Evolutionary conservation across 2,888 invertebrate species (phyloP), one percentile per base, ranked within the genome.

Genomic region (Lithosia quadra): DNA sequence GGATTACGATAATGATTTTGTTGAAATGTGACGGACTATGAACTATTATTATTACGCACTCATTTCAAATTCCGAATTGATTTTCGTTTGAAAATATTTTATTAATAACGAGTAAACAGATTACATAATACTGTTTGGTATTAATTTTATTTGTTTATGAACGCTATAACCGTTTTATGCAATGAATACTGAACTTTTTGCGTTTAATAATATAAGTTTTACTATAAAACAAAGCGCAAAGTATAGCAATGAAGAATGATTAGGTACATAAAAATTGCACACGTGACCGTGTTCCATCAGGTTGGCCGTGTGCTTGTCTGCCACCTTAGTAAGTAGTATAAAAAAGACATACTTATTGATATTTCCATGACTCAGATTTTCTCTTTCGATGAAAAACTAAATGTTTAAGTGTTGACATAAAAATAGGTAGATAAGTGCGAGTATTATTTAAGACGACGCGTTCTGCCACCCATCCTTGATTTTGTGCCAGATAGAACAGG

Each of bases 401-500:
- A n/a, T n/a, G n/a, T 39, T 15, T 36, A 2, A 59, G 7, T 22
- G 15, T 36, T 60, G 36, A 22, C 34, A 59, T 13, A 59, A 21
- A 60, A 60, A 60, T 36, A 39, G n/a, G 49, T n/a, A 39, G 3
- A 34, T 22, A 36, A 60, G 7, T 36, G 60, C 60, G 15, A 60
- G 34, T 60, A 60, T 60, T 60, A 49, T 49, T 60, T 39, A 60
- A 60, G 36, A 36, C 36, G 22, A 15, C 22, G 22, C 15, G 15
- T 2, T 60, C 22, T 36, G 22, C 36, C 36, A 36, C 8, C 11
- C 60, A 69, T 73, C 79, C 81, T 82, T 85, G 85, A 83, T 78
- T 74, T 72, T 72, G 75, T 82, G 85, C 85, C 85, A 85, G 75
- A 79, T 69, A 43, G 56, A 67, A 28, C 28, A 11, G 8, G 60